Conservation (phyloP, 2,113 vertebrate genomes). For the Carollia perspicillata region DNA sequence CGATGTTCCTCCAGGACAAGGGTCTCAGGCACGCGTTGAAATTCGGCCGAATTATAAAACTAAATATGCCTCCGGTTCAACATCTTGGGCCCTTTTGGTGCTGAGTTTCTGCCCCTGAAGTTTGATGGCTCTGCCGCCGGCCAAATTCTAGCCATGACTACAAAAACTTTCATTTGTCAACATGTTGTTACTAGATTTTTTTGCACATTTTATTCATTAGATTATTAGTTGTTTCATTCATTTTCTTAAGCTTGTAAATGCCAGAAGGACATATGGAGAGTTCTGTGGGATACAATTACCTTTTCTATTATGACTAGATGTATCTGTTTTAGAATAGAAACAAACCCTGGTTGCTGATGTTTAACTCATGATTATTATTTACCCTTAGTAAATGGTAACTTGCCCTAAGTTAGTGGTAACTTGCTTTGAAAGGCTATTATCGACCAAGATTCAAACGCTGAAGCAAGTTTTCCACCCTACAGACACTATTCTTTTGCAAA, state of each 20-base stretch:
- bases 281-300: background rate
- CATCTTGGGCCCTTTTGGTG: conserved; percentile 51
- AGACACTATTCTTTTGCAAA: background rate
- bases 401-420: no score
- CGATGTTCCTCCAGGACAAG: background rate
- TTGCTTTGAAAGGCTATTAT: conserved; percentile 7
- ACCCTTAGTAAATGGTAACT: no score
- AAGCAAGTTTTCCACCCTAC: background rate
- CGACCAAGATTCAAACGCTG: background rate
- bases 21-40: conserved; percentile 41
- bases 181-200: background rate
- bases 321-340: conserved; percentile 44
- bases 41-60: conserved; percentile 53
- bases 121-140: background rate
- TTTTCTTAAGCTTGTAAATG: conserved; percentile 3
- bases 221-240: background rate
- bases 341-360: background rate
- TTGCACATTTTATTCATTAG: conserved; percentile 41
- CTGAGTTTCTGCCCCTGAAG: conserved; percentile 15
- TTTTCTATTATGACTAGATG: background rate
- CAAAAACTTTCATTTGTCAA: conserved; percentile 52
- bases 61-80: conserved; percentile 48
- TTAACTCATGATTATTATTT: conserved; percentile 26
- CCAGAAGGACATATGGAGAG: background rate
- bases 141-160: background rate